Evolutionary conservation across 2,888 invertebrate species (phyloP).

Genomic region (Cyclophora punctaria): DNA sequence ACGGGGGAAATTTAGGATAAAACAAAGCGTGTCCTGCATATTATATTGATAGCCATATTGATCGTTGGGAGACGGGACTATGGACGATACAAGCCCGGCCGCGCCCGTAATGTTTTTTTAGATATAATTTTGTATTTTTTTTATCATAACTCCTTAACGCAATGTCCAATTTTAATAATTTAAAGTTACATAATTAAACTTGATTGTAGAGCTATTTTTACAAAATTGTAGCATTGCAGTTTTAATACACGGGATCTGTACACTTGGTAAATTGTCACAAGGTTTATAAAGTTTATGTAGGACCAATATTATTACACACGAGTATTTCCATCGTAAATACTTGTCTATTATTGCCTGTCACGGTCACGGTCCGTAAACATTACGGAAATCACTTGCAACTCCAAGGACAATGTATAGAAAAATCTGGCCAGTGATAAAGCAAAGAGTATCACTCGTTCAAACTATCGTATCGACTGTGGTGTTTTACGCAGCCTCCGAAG

Average conservation of each 20-base stretch:
- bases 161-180: too few species aligned
- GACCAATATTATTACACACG: slow-evolving; percentile 12
- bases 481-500: not conserved
- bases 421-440: slow-evolving; percentile 29
- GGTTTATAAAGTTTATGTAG: slow-evolving; percentile 16
- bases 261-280: slow-evolving; percentile 19
- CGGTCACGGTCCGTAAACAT: slow-evolving; percentile 30
- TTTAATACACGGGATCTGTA: not conserved
- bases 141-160: too few species aligned
- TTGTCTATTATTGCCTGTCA: slow-evolving; percentile 29
- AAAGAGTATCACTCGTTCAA: slow-evolving; percentile 26
- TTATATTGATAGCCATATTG: too few species aligned
- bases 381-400: slow-evolving; percentile 22
- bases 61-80: too few species aligned
- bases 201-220: too few species aligned
- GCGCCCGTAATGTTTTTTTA: too few species aligned
- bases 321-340: slow-evolving; percentile 23
- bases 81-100: too few species aligned
- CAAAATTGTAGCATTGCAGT: too few species aligned
- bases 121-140: too few species aligned
- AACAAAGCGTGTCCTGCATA: too few species aligned
- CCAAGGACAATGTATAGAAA: not conserved
- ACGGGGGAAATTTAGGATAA: too few species aligned
- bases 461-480: slow-evolving; percentile 22
- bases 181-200: too few species aligned